A percentile compares a stretch with the other conserved stretches of the same genome.
phyloP scores from a whole-genome alignment of 2,113 vertebrate genomes.

The Oxygymnocypris stewartii region DNA sequence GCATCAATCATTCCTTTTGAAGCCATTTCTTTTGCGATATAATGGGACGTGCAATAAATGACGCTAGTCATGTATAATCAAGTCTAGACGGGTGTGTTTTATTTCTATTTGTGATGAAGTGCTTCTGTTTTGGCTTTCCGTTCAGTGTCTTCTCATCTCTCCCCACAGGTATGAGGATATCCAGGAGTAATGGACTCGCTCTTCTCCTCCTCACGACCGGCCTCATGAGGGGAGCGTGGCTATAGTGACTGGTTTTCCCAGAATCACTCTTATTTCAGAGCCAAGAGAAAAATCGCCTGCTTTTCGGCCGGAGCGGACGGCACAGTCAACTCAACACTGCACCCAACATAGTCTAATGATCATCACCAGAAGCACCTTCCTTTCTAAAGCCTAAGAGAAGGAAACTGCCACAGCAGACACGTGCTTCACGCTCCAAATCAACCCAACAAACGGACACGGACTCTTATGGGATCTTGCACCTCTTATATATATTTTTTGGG shows the following conservation, averaged over 20 bases:
- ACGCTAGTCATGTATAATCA: background rate
- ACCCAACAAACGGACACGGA: conserved; percentile 66
- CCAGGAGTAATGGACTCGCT: conserved; percentile 88
- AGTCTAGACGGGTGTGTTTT: background rate
- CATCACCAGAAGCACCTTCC: conserved; percentile 81
- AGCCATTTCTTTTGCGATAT: background rate
- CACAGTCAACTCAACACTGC: conserved; percentile 84
- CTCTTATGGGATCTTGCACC: conserved; percentile 68
- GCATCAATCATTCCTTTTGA: background rate
- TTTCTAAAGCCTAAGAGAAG: conserved; percentile 75
- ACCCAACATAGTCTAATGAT: conserved; percentile 85
- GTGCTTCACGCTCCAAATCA: conserved; percentile 49
- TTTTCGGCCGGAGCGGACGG: too few species aligned
- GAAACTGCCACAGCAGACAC: conserved; percentile 68
- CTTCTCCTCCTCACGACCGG: conserved; percentile 87
- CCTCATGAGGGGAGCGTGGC: conserved; percentile 89
- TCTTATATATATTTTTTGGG: conserved; percentile 64
- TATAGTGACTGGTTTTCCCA: conserved; percentile 74
- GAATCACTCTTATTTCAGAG: conserved; percentile 88
- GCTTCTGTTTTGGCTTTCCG: background rate
- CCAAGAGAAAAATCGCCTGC: conserved; percentile 87
- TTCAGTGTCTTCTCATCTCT: conserved; percentile 76
- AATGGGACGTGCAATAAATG: background rate
- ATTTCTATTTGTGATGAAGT: background rate
- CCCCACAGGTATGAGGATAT: conserved; percentile 93